Base-by-base conservation (phyloP, 2,888 invertebrate genomes). In the Cheiracanthium punctorium region DNA sequence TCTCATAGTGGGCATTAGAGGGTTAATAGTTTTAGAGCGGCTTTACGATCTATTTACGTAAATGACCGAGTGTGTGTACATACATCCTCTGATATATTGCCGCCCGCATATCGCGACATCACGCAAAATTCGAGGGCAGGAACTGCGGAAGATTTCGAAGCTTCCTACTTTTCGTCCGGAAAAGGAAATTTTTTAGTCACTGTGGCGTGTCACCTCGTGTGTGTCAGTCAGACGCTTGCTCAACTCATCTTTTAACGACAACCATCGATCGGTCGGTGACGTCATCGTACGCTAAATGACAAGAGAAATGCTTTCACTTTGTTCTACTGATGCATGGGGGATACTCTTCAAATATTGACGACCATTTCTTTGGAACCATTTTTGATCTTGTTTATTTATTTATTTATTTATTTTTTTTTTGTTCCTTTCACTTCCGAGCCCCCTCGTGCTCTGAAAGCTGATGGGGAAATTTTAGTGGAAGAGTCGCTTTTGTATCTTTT, bases 261-360 rank as follows among this genome's bases (percentile, higher is more conserved):
- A 58, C 20, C 71, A 71, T 79, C 29, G 70, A 70, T 32, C 29
- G 20, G n/a, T 20, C 14, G n/a, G 70, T 72, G 80, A 80, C 72
- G 72, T 65, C 71, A 71, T 24, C 14, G 43, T 33, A 71, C 24
- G 43, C 37, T 28, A 43, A 41, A 28, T n/a, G 33, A 37, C 24
- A 71, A n/a, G 71, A 28, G 33, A 43, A 71, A 71, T 71, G 41
- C 71, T 71, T 71, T 71, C 71, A 71, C 71, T 71, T 41, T 33
- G 28, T 14, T n/a, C 17, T 41, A n/a, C 28, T 12, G 24, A n/a
- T 71, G 41, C 41, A 33, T 48, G 30, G 29, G n/a, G n/a, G 72
- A 48, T 72, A 48, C 80, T 72, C 65, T 43, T 80, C 72, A 80
- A 80, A 80, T 80, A 80, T 80, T 80, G 80, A 80, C 65, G 32